Conservation (phyloP, 2,113 vertebrate genomes). For the Chaetura pelagica region DNA sequence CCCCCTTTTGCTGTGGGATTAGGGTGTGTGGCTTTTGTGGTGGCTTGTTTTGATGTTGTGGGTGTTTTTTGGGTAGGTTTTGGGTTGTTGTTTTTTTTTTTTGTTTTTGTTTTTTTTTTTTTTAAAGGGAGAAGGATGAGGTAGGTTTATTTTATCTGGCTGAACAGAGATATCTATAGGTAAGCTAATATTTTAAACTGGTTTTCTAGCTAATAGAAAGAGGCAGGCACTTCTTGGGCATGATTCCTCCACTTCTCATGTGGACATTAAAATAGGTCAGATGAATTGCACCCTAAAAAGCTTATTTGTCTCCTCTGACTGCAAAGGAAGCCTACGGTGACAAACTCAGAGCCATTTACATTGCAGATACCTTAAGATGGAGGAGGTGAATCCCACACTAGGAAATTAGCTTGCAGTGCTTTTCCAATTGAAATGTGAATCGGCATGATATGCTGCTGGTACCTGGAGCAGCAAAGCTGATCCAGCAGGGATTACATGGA, state of each 20-base stretch:
- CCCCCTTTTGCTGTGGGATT: not conserved
- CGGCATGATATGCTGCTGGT: not conserved
- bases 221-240: not conserved
- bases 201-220: not conserved
- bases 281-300: not conserved
- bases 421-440: conserved; percentile 5
- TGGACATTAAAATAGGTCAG: conserved; percentile 7
- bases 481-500: not conserved
- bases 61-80: not conserved
- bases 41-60: not conserved
- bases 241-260: not conserved
- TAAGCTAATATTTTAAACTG: not conserved
- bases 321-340: conserved; percentile 29
- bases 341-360: conserved; percentile 27
- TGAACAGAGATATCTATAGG: not conserved
- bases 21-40: not conserved
- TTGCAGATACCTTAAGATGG: not conserved
- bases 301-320: conserved; percentile 7
- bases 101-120: not conserved
- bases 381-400: not conserved
- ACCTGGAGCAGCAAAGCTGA: not conserved
- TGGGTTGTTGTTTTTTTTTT: not conserved
- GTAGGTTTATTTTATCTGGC: not conserved
- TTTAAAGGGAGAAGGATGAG: not conserved
- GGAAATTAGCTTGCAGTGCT: not conserved